Percentiles rank a stretch among this genome's conserved stretches.
phyloP scores from a whole-genome alignment of 2,888 invertebrate genomes.

The Pyralis farinalis region DNA sequence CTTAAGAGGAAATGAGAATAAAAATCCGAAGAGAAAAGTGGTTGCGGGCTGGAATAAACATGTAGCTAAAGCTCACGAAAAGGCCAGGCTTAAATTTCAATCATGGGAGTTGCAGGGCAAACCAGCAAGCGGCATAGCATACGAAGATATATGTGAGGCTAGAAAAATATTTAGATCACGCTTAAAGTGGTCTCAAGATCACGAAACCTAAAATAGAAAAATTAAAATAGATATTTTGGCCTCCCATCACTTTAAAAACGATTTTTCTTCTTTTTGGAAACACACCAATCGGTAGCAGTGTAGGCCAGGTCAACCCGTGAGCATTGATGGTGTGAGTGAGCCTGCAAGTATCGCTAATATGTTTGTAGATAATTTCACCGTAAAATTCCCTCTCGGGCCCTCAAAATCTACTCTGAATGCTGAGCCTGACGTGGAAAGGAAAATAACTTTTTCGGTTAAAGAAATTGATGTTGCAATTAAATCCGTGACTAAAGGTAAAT shows the following conservation, averaged over 20 bases:
- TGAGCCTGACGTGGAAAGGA: no score
- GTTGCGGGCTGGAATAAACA: conserved; percentile 17
- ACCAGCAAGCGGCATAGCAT: conserved; percentile 9
- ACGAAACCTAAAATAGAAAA: conserved; percentile 11
- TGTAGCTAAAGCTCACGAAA: conserved; percentile 13
- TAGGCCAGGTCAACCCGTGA: conserved; percentile 13
- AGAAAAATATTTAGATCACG: conserved; percentile 16
- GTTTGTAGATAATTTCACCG: conserved; percentile 16
- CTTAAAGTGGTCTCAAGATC: conserved; percentile 17
- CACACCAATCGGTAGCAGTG: conserved; percentile 10
- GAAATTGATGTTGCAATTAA: neutral
- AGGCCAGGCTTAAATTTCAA: conserved; percentile 15
- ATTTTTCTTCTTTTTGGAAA: conserved; percentile 11
- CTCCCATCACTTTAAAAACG: conserved; percentile 1
- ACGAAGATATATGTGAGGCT: conserved; percentile 12
- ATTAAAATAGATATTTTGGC: conserved; percentile 15
- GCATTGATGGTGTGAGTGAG: conserved; percentile 13
- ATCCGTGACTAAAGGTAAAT: conserved; percentile 18
- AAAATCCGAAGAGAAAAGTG: neutral
- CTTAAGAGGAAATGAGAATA: neutral
- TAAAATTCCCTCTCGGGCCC: neutral
- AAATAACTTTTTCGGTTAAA: neutral
- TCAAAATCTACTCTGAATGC: no score
- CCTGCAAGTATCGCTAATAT: conserved; percentile 14
- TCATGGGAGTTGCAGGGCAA: conserved; percentile 11